Evolutionary conservation across 2,888 invertebrate genomes (phyloP).

Genomic region (Lacanobia wlatinum): DNA sequence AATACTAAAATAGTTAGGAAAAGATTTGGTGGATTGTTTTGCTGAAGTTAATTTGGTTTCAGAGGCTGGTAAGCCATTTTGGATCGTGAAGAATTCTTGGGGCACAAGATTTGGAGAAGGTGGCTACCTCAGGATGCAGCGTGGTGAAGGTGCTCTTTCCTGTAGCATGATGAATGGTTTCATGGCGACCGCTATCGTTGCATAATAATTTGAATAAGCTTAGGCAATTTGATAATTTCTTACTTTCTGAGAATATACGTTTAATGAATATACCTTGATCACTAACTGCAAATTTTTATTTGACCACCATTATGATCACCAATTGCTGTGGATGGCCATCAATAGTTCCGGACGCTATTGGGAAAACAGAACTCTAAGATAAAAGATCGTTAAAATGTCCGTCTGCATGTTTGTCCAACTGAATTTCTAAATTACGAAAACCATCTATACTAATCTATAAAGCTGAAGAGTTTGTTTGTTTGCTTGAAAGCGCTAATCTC

Average conservation of each 20-base stretch:
- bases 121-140: constrained; percentile 95
- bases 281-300: not conserved
- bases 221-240: too few species aligned
- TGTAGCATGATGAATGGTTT: constrained; percentile 40
- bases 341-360: not conserved
- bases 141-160: constrained; percentile 91
- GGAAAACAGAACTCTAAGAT: not conserved
- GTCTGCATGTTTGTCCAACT: not conserved
- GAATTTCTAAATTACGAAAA: too few species aligned
- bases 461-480: too few species aligned
- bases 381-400: not conserved
- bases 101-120: constrained; percentile 92
- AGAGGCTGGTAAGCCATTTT: constrained; percentile 49
- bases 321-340: not conserved
- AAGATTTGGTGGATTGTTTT: not conserved
- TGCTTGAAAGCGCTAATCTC: too few species aligned
- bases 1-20: not conserved
- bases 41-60: constrained; percentile 1
- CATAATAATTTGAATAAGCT: too few species aligned
- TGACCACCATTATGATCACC: not conserved
- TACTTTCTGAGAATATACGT: too few species aligned
- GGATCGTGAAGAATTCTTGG: constrained; percentile 92
- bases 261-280: not conserved
- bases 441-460: too few species aligned
- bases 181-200: constrained; percentile 25